Conservation (phyloP, 2,797 vertebrate genomes). For the Notolepis coatsorum region DNA sequence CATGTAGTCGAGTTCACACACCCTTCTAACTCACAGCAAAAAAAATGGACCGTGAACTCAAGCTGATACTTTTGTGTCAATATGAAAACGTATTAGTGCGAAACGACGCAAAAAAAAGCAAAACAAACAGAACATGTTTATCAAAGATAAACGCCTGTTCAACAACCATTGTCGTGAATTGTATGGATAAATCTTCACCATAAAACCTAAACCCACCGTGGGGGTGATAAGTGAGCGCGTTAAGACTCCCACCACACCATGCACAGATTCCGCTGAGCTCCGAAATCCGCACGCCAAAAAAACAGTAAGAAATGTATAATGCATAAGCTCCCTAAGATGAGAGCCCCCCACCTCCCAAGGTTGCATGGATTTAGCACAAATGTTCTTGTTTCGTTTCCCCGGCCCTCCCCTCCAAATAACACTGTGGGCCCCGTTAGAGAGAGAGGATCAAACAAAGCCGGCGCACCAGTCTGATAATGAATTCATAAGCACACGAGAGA, state of each 20-base stretch:
- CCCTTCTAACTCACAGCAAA: background rate
- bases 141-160: background rate
- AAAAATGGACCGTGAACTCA: background rate
- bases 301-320: conserved; percentile 58
- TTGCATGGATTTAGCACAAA: conserved; percentile 2
- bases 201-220: no score
- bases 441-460: conserved; percentile 60
- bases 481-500: conserved; percentile 36
- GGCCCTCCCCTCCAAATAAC: conserved; percentile 22
- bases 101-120: background rate
- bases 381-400: background rate
- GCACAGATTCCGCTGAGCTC: background rate
- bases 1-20: background rate
- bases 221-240: no score
- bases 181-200: no score
- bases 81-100: background rate
- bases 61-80: background rate
- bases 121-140: no score
- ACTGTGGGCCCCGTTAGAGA: conserved; percentile 32
- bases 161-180: background rate
- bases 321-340: conserved; percentile 35
- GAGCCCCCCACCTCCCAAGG: background rate
- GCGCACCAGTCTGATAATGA: conserved; percentile 52
- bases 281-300: conserved; percentile 33
- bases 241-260: background rate